Percentiles rank a stretch among this genome's conserved stretches.
phyloP scores from a whole-genome alignment of 2,113 vertebrate species.

The Chiloscyllium plagiosum region DNA sequence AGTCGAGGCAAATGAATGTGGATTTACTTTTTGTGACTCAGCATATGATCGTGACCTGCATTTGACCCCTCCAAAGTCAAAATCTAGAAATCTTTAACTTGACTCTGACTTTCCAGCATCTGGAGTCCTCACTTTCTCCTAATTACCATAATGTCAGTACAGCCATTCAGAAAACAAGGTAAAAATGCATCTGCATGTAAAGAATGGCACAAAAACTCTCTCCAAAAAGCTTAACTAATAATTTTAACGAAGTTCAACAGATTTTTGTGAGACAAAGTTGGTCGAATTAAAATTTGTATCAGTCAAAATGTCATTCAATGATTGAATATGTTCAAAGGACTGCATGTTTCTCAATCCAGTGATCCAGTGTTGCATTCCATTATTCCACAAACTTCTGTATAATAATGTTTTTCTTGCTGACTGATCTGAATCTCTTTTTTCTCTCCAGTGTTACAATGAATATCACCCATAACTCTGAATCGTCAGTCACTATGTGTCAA shows the following conservation, averaged over 20 bases:
- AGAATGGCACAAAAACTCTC: not conserved
- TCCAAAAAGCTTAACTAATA: not conserved
- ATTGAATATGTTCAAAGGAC: not conserved
- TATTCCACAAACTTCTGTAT: not conserved
- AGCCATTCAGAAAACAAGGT: too few species aligned
- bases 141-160: too few species aligned
- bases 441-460: not conserved
- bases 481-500: not conserved
- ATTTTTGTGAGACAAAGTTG: not conserved
- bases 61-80: too few species aligned
- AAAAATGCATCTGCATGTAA: not conserved
- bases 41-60: too few species aligned
- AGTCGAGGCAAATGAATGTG: too few species aligned
- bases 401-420: not conserved
- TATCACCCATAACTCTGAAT: not conserved
- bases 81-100: too few species aligned
- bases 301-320: not conserved
- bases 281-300: not conserved
- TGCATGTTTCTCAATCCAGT: not conserved
- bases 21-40: too few species aligned
- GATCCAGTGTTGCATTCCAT: not conserved
- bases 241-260: not conserved
- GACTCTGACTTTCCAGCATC: too few species aligned
- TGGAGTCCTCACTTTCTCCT: too few species aligned
- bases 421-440: not conserved